phyloP scores from a whole-genome alignment of 2,888 invertebrate species.

The Drosophila maculinotata region DNA sequence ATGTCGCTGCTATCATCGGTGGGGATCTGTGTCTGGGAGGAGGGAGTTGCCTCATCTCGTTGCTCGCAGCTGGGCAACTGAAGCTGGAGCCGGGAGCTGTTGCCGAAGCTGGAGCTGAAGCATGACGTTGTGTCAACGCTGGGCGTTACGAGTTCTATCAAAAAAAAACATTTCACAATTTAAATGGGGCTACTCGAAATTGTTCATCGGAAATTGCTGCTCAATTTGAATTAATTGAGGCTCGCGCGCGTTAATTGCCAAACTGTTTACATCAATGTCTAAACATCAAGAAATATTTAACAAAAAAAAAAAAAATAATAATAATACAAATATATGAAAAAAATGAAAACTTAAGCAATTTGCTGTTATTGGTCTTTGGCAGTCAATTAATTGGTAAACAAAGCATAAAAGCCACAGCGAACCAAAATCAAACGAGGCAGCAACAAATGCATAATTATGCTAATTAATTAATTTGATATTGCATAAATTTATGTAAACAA shows the following conservation, averaged over 20 bases:
- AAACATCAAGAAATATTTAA: constrained; percentile 19
- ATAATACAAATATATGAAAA: constrained; percentile 2
- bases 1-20: constrained; percentile 25
- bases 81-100: constrained; percentile 29
- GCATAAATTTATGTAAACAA: constrained; percentile 51
- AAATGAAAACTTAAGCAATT: constrained; percentile 41
- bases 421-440: constrained; percentile 38
- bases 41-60: constrained; percentile 63
- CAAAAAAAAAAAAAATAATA: constrained; percentile 1
- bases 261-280: constrained; percentile 38
- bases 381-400: constrained; percentile 74
- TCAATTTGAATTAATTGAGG: constrained; percentile 70
- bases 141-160: constrained; percentile 9
- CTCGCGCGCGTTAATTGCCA: constrained; percentile 48
- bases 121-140: constrained; percentile 49
- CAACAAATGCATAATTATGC: constrained; percentile 74
- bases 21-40: constrained; percentile 32
- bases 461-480: constrained; percentile 66
- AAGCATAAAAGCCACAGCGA: constrained; percentile 63
- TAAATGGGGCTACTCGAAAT: constrained; percentile 25
- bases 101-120: constrained; percentile 47
- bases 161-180: constrained; percentile 36
- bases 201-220: constrained; percentile 47
- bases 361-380: constrained; percentile 43
- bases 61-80: constrained; percentile 34